A percentile compares a stretch with the other conserved stretches of the same genome.
Evolutionary conservation across 1,140 invertebrate genomes (phyloP).

Genomic region (Penaeus japonicus): DNA sequence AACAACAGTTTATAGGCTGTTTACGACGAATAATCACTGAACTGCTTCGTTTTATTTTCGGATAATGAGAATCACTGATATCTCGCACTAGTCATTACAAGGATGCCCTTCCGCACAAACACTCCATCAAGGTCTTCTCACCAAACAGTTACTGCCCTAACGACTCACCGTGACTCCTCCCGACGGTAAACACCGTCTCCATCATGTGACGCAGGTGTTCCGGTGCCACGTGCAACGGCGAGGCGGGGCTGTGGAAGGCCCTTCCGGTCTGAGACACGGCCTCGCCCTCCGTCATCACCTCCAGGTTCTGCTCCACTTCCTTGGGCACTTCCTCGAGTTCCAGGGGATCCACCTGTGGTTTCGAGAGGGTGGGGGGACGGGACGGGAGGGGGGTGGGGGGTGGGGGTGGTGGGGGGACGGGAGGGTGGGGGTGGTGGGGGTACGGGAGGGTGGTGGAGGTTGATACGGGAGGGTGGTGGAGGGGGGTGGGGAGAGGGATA

Average conservation of each 20-base stretch:
- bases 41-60: too few relatives aligned
- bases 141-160: too few relatives aligned
- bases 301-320: neutral
- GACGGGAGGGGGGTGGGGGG: neutral
- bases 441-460: neutral
- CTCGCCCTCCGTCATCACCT: neutral
- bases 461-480: too few relatives aligned
- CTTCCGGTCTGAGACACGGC: neutral
- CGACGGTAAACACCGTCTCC: neutral
- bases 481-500: neutral
- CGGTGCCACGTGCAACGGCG: neutral
- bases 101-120: too few relatives aligned
- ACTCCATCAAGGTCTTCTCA: too few relatives aligned
- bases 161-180: constrained; percentile 29
- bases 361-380: neutral
- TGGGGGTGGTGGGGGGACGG: neutral
- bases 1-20: too few relatives aligned
- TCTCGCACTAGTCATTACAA: too few relatives aligned
- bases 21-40: too few relatives aligned
- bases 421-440: neutral
- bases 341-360: neutral
- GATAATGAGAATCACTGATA: too few relatives aligned
- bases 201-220: constrained; percentile 3
- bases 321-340: neutral
- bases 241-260: neutral